Conservation (phyloP, 2,797 vertebrate species). For the Leucoraja ocellata region DNA sequence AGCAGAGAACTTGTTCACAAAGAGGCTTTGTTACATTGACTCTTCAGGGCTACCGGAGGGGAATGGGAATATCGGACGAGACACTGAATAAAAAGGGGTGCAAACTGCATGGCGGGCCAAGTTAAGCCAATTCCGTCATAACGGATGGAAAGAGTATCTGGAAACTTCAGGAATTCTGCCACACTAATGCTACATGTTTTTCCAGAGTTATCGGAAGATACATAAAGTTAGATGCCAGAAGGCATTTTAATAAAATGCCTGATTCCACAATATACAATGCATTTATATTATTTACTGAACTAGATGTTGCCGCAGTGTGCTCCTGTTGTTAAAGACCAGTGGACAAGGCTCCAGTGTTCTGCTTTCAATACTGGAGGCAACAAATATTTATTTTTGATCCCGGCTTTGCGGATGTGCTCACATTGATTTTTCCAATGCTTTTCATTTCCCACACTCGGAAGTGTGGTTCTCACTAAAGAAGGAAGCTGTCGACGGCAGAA, state of each 20-base stretch:
- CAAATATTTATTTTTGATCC: not conserved
- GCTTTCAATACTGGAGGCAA: not conserved
- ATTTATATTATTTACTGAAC: not conserved
- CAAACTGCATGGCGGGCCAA: slow-evolving; percentile 17
- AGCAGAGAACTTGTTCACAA: slow-evolving; percentile 9
- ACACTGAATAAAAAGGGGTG: slow-evolving; percentile 15
- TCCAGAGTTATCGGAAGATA: not conserved
- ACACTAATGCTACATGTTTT: not conserved
- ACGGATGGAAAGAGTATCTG: not conserved
- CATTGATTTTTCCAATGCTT: not conserved
- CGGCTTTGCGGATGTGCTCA: not conserved
- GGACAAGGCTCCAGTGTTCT: not conserved
- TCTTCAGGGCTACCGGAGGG: not conserved
- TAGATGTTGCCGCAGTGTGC: not conserved
- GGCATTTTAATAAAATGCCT: not conserved
- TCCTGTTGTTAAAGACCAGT: not conserved
- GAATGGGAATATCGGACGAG: not conserved
- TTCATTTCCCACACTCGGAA: too few relatives aligned
- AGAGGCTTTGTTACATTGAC: slow-evolving; percentile 25
- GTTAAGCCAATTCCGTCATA: not conserved
- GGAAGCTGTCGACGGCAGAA: too few relatives aligned
- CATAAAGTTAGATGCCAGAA: too few relatives aligned
- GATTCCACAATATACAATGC: not conserved
- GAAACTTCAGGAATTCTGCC: not conserved
- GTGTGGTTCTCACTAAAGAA: too few relatives aligned